Evolutionary conservation across 2,888 invertebrate species (phyloP).

Genomic region (Nasonia oneida): DNA sequence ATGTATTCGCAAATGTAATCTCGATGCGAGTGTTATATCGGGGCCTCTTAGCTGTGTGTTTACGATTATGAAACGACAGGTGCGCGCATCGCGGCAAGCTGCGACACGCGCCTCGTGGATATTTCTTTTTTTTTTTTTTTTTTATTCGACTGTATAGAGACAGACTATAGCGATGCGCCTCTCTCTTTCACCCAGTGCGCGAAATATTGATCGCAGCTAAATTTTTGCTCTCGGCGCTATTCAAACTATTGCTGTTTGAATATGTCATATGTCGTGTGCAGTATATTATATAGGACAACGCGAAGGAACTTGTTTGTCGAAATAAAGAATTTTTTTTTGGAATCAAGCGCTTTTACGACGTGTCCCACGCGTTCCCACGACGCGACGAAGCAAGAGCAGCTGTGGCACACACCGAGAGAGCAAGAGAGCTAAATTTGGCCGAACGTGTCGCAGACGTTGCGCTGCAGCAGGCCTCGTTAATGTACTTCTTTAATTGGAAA

Average conservation of each 20-base stretch:
- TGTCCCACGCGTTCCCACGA: neutral
- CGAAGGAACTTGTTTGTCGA: neutral
- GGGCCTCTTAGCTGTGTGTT: constrained; percentile 22
- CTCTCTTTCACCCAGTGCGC: neutral
- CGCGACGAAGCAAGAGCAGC: neutral
- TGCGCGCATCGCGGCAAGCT: constrained; percentile 31
- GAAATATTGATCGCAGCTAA: neutral
- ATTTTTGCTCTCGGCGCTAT: neutral
- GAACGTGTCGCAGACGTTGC: neutral
- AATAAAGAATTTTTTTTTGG: neutral
- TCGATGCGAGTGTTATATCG: constrained; percentile 25
- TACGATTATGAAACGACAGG: constrained; percentile 46
- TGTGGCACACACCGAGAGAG: neutral
- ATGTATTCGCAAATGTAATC: constrained; percentile 5
- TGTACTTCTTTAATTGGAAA: constrained; percentile 19
- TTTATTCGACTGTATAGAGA: neutral
- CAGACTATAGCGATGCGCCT: neutral
- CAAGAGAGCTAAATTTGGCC: neutral
- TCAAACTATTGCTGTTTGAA: neutral
- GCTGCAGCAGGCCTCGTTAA: neutral
- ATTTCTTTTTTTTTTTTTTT: neutral
- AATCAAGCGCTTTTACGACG: neutral
- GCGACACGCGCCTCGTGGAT: neutral
- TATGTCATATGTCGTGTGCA: neutral
- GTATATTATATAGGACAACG: neutral